A percentile compares a stretch with the other conserved stretches of the same genome.
phyloP scores from a whole-genome alignment of 1,140 invertebrate genomes.

The Drosophila watanabei region DNA sequence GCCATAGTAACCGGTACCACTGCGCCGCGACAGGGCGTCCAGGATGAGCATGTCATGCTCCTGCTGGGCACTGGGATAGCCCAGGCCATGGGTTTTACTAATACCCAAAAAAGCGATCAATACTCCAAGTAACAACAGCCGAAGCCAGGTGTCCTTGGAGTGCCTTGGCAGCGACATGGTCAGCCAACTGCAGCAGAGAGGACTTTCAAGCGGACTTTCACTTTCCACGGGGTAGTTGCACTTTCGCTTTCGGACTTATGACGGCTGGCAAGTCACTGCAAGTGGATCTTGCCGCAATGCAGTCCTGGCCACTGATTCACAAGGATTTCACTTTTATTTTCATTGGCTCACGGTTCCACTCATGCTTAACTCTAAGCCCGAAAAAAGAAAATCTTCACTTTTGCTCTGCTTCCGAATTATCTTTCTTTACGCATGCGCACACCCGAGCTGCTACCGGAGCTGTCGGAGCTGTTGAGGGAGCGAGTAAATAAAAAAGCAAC shows the following conservation, averaged over 20 bases:
- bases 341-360: constrained; percentile 57
- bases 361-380: constrained; percentile 58
- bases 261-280: constrained; percentile 26
- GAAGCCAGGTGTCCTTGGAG: constrained; percentile 76
- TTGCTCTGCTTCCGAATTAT: constrained; percentile 16
- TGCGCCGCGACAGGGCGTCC: constrained; percentile 90
- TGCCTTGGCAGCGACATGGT: constrained; percentile 54
- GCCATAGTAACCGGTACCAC: constrained; percentile 86
- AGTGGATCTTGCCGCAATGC: constrained; percentile 3
- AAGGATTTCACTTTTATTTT: constrained; percentile 82
- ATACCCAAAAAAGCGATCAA: not conserved
- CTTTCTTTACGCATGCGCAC: constrained; percentile 41
- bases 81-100: constrained; percentile 14
- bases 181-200: not conserved
- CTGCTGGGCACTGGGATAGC: constrained; percentile 88
- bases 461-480: constrained; percentile 6
- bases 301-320: constrained; percentile 54
- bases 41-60: constrained; percentile 91
- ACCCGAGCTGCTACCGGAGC: not conserved
- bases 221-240: constrained; percentile 55
- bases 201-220: constrained; percentile 59
- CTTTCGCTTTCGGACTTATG: constrained; percentile 64
- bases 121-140: constrained; percentile 47
- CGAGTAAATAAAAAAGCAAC: constrained; percentile 50
- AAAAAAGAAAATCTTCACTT: constrained; percentile 66